phyloP scores from a whole-genome alignment of 2,113 vertebrate genomes.

The Gasterosteus nipponicus region DNA sequence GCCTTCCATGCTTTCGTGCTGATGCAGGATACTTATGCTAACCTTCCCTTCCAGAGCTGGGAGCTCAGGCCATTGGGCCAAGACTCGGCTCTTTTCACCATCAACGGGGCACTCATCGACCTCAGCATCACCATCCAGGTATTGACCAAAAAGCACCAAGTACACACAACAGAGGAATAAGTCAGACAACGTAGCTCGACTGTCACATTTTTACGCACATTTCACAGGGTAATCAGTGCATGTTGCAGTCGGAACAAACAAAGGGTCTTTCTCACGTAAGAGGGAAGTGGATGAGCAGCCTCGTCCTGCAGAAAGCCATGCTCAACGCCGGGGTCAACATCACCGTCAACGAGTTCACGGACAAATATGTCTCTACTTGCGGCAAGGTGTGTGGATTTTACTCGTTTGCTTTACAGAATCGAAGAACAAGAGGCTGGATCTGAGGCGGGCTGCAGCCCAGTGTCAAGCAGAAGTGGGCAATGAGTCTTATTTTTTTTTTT shows the following conservation, averaged over 20 bases:
- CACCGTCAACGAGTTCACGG: constrained; percentile 84
- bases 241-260: constrained; percentile 75
- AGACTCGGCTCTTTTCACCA: constrained; percentile 75
- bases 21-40: constrained; percentile 85
- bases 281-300: constrained; percentile 84
- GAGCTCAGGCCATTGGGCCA: constrained; percentile 81
- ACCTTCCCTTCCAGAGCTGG: constrained; percentile 90
- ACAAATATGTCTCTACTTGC: constrained; percentile 78
- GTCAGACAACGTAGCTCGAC: neutral
- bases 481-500: neutral
- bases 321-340: constrained; percentile 86
- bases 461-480: no score
- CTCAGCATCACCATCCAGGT: constrained; percentile 88
- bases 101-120: constrained; percentile 78
- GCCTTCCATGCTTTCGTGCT: constrained; percentile 83
- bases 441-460: neutral
- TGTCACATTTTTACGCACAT: no score
- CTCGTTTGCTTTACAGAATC: neutral
- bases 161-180: neutral
- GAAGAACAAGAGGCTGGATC: neutral
- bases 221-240: constrained; percentile 83
- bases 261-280: constrained; percentile 69
- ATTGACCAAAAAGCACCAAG: neutral
- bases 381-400: constrained; percentile 76
- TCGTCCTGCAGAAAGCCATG: constrained; percentile 81